These are phyloP conservation scores for Cetonia aurata DNA, from an alignment of 2,888 invertebrate species.

Conservation along the genomic window DNA sequence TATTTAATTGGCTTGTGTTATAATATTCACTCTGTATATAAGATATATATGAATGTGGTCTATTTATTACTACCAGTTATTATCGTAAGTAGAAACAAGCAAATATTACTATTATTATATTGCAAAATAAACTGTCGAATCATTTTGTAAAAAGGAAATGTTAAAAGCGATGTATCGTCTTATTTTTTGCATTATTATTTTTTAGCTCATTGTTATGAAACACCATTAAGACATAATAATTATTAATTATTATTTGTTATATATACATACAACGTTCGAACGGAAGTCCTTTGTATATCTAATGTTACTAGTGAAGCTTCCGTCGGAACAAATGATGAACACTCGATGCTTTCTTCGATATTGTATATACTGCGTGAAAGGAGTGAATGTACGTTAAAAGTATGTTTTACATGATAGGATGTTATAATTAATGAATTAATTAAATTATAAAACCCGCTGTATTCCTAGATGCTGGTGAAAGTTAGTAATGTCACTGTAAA, in stretches of 20 bases:
- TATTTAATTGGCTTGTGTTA: constrained; percentile 53
- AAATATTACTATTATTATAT: constrained; percentile 12
- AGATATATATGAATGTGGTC: constrained; percentile 38
- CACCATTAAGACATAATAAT: constrained; percentile 38
- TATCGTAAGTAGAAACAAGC: constrained; percentile 18
- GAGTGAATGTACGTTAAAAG: constrained; percentile 48
- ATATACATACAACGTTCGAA: constrained; percentile 27
- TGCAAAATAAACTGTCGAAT: constrained; percentile 33
- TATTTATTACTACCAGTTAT: constrained; percentile 37
- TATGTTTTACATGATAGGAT: constrained; percentile 47
- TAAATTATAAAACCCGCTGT: constrained; percentile 46
- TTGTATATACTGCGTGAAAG: constrained; percentile 62
- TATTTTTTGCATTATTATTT: constrained; percentile 28
- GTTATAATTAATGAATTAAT: constrained; percentile 47
- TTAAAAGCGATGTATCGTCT: constrained; percentile 29
- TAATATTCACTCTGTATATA: constrained; percentile 45
- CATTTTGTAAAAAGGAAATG: constrained; percentile 39
- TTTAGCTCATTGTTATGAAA: constrained; percentile 39
- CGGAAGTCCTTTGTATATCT: constrained; percentile 39
- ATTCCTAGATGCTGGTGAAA: constrained; percentile 41
- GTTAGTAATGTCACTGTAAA: constrained; percentile 28
- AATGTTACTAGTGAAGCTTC: constrained; percentile 26
- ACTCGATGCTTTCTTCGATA: constrained; percentile 55
- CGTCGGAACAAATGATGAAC: constrained; percentile 33
- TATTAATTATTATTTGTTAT: constrained; percentile 39